Percentiles rank a stretch among this genome's conserved stretches.
These are phyloP conservation scores for Plebejus argus DNA, from an alignment of 2,888 invertebrate species.

Conservation along the genomic window DNA sequence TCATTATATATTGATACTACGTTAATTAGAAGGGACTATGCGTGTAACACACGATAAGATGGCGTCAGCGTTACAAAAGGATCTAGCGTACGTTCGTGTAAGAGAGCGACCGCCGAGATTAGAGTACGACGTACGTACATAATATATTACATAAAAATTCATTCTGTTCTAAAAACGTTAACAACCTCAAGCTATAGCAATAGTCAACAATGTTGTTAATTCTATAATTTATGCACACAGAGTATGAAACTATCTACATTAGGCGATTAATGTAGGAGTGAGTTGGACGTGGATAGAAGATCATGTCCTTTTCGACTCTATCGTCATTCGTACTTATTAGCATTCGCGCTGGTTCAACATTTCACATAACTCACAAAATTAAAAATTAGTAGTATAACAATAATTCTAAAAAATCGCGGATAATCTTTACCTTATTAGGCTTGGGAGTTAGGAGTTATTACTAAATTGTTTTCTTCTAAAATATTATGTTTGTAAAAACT, in stretches of 20 bases:
- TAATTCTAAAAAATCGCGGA: background rate
- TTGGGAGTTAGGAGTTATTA: background rate
- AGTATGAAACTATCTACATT: slow-evolving; percentile 65
- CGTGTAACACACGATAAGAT: slow-evolving; percentile 74
- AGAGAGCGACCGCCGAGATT: slow-evolving; percentile 63
- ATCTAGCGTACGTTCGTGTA: slow-evolving; percentile 75
- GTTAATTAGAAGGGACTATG: slow-evolving; percentile 76
- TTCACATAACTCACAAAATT: background rate
- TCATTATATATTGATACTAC: slow-evolving; percentile 81
- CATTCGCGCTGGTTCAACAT: background rate
- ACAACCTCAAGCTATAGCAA: slow-evolving; percentile 81
- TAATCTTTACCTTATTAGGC: background rate
- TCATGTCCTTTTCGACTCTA: background rate
- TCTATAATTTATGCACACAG: slow-evolving; percentile 77
- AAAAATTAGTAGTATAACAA: background rate
- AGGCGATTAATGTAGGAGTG: slow-evolving; percentile 25
- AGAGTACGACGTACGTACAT: slow-evolving; percentile 62
- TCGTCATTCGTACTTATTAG: background rate
- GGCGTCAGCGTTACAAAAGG: slow-evolving; percentile 77
- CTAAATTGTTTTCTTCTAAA: background rate
- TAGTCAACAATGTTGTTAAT: slow-evolving; percentile 80
- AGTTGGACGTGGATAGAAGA: slow-evolving; percentile 17
- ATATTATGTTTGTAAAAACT: background rate
- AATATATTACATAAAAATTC: slow-evolving; percentile 77
- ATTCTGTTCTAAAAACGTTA: slow-evolving; percentile 78